Evolutionary conservation across 2,888 invertebrate genomes (phyloP), one percentile per base, ranked within the genome.

Genomic region (Allygus modestus): DNA sequence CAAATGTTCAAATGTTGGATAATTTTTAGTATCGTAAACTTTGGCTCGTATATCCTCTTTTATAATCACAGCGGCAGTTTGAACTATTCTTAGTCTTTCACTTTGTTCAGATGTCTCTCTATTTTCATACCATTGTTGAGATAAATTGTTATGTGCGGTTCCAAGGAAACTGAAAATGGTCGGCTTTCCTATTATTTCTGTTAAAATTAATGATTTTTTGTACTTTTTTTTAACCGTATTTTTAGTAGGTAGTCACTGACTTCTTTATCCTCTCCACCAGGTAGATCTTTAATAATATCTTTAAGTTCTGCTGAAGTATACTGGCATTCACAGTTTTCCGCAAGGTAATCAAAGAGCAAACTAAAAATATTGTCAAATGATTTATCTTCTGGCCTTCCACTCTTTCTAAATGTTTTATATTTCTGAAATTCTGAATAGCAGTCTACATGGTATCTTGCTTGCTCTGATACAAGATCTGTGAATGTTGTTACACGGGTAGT

Each of bases 21-120:
- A 89, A 82, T 85, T 28, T 85, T 86, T 86, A 51, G 85, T 87
- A 82, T 89, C 87, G 85, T 88, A 88, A 82, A 87, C 85, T 86
- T 86, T 86, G 20, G 87, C 87, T 65, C 88, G 86, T 65, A 89
- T 88, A 87, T 89, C 89, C 87, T 89, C 88, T 84, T 86, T 85
- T 86, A 89, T 85, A 84, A 89, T 88, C 85, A 86, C 87, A 84
- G 89, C 89, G 86, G 89, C 89, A 86, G 88, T 87, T 86, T 88
- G 81, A 85, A 89, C 88, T 83, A 89, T 89, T 88, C 88, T 87
- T 82, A 81, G 79, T 85, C 88, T 87, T 86, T 89, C 88, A 37
- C 75, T 51, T 17, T 41, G 37, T 82, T 71, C 31, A 81, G 88
- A 87, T 85, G 85, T 84, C 86, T 87, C 87, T 87, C 87, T 88